Evolutionary conservation across 2,888 invertebrate genomes (phyloP).

Genomic region (Hydraecia micacea): DNA sequence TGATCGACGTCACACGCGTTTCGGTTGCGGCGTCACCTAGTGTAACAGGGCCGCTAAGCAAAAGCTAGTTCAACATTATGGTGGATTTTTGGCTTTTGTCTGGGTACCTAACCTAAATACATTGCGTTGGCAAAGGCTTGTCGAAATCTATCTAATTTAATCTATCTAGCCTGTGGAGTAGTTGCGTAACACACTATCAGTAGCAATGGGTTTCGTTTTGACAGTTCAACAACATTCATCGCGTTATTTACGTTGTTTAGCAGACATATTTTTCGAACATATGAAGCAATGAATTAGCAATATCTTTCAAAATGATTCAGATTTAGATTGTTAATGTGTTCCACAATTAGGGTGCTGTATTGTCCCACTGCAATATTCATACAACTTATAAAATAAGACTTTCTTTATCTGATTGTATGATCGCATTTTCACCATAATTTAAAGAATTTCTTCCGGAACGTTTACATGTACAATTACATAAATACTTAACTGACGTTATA

Average conservation of each 20-base stretch:
- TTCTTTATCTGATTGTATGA: background rate
- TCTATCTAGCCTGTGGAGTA: background rate
- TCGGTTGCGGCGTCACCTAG: background rate
- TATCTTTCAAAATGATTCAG: no score
- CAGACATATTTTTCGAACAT: no score
- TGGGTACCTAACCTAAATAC: background rate
- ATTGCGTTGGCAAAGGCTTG: background rate
- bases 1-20: slow-evolving; percentile 31
- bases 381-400: background rate
- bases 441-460: background rate
- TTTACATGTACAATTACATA: background rate
- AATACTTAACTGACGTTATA: background rate
- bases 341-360: no score
- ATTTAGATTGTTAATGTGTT: no score
- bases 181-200: no score
- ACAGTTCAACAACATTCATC: no score
- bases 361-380: no score
- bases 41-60: background rate
- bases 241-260: no score
- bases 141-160: background rate
- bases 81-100: background rate
- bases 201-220: no score
- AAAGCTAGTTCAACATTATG: background rate
- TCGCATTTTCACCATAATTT: background rate
- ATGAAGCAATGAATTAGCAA: no score